These are phyloP conservation scores for Pangasianodon hypophthalmus DNA, from an alignment of 2,113 vertebrate genomes.

Conservation along the genomic window DNA sequence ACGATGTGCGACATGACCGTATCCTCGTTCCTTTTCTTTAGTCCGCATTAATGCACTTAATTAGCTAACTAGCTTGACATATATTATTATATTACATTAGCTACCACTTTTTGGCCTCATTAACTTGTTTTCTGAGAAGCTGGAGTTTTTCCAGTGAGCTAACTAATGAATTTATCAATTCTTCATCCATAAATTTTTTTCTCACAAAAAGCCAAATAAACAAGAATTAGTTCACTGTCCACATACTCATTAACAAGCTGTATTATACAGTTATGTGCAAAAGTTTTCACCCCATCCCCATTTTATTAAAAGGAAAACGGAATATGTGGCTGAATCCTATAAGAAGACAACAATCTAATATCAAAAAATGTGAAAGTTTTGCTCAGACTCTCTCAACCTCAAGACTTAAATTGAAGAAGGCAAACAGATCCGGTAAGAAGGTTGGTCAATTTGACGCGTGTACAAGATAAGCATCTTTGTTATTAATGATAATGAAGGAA, in stretches of 20 bases:
- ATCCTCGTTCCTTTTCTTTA: not conserved
- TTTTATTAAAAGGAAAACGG: not conserved
- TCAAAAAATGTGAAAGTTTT: not conserved
- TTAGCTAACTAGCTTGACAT: not conserved
- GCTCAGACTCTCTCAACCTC: not conserved
- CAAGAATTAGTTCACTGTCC: not conserved
- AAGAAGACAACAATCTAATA: not conserved
- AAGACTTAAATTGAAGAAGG: not conserved
- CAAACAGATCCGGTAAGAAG: not conserved
- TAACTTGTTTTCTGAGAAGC: not conserved
- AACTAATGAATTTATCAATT: not conserved
- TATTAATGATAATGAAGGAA: not conserved
- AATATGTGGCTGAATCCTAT: not conserved
- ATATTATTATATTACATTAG: not conserved
- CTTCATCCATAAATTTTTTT: not conserved
- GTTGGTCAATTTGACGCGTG: not conserved
- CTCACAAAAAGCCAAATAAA: not conserved
- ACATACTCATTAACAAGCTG: not conserved
- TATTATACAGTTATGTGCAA: not conserved
- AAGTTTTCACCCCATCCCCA: not conserved
- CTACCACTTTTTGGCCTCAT: not conserved
- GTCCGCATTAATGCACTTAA: not conserved
- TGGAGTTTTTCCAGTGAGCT: not conserved
- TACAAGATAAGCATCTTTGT: not conserved
- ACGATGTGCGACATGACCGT: not conserved